A percentile compares a stretch with the other conserved stretches of the same genome.
These are phyloP conservation scores for Ianthella basta DNA, from an alignment of 37 sponge, comb jelly and placozoan genomes.

Conservation along the genomic window DNA sequence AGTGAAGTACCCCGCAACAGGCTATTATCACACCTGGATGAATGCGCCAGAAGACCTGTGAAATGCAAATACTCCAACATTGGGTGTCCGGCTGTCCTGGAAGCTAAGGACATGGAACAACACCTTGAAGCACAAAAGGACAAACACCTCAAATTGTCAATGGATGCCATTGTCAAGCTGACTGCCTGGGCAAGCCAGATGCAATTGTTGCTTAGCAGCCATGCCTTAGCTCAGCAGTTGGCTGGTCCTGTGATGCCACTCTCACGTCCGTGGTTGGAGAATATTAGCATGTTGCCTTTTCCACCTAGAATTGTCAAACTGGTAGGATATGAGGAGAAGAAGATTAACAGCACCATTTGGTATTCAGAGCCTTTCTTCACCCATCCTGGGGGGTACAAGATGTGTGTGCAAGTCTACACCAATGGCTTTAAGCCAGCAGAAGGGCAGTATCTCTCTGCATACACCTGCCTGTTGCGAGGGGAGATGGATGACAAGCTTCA, in stretches of 20 bases:
- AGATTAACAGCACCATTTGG: background rate
- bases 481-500: background rate
- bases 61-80: background rate
- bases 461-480: background rate
- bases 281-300: no score
- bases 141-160: background rate
- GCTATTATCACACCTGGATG: no score
- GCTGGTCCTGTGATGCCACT: background rate
- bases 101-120: background rate
- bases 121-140: background rate
- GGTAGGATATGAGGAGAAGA: background rate
- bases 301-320: background rate
- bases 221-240: background rate
- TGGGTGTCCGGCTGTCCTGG: slow-evolving; percentile 2
- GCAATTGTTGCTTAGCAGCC: background rate
- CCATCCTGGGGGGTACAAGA: slow-evolving; percentile 29
- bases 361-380: background rate
- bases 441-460: background rate
- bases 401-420: slow-evolving; percentile 20
- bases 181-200: background rate
- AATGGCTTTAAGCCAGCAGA: background rate
- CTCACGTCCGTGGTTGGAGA: background rate
- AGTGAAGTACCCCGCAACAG: no score
- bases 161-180: slow-evolving; percentile 5
- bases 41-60: background rate